Evolutionary conservation across 1,140 invertebrate species (phyloP).

Genomic region (Drosophila leontia): DNA sequence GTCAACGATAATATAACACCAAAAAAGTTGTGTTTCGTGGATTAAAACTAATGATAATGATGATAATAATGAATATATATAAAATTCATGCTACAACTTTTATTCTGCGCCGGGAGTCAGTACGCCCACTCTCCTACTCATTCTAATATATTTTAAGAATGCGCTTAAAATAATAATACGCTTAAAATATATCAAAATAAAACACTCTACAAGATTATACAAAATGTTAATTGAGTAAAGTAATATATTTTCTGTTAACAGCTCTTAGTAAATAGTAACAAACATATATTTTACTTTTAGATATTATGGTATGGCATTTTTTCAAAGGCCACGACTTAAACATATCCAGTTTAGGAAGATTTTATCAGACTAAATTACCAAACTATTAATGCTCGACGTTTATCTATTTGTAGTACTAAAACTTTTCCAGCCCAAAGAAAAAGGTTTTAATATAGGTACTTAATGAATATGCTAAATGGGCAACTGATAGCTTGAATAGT

Average conservation of each 20-base stretch:
- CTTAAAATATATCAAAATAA: neutral
- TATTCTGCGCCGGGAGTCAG: too few relatives aligned
- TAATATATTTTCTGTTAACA: neutral
- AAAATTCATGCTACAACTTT: too few relatives aligned
- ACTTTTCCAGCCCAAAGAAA: constrained; percentile 13
- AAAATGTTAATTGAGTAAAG: neutral
- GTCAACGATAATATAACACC: too few relatives aligned
- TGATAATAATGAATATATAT: too few relatives aligned
- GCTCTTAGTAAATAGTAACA: neutral
- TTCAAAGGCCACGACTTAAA: neutral
- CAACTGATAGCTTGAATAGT: neutral
- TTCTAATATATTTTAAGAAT: too few relatives aligned
- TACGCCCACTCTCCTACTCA: too few relatives aligned
- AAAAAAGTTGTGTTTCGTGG: too few relatives aligned
- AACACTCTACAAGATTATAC: too few relatives aligned
- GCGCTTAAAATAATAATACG: neutral
- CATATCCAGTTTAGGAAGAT: neutral
- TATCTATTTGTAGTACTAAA: neutral
- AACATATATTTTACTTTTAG: neutral
- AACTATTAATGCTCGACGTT: neutral
- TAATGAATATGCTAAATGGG: neutral
- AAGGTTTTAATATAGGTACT: neutral
- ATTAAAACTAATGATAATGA: too few relatives aligned
- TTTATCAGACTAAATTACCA: too few relatives aligned
- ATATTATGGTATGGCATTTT: neutral